Evolutionary conservation across 2,113 vertebrate genomes (phyloP), one percentile per base, ranked within the genome.

Genomic region (Calonectris borealis): DNA sequence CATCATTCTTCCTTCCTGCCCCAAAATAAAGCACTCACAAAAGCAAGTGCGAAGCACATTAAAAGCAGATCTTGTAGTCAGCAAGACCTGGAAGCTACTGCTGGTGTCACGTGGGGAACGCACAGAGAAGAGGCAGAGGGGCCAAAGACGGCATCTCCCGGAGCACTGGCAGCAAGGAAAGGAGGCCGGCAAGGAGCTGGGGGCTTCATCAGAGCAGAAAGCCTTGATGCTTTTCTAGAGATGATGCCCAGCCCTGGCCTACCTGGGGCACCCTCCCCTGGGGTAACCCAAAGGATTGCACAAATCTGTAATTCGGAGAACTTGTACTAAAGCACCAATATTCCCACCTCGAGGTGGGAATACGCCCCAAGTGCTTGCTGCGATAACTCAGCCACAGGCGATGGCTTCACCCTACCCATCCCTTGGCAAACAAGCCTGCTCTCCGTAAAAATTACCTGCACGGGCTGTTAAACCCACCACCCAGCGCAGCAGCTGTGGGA

Each of bases 241-340:
- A 52, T 31, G 46, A 58, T 0, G 1, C 22, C 16, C 32, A 36
- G 5, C 13, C 32, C 36, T 18, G 26, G 52, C 15, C 38, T 17
- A 13, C 46, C 64, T 21, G 32, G 31, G 71, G 34, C 51, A 58
- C 31, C 51, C 25, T 65, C 10, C 57, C 36, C 22, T 16, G 27
- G 75, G 29, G 52, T 34, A 34, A 68, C 19, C 26, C 70, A 42
- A 62, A 34, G 36, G 42, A 62, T 16, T 68, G 48, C 84, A 72
- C 9, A 1, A 19, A 51, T 16, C 51, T 49, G 16, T 25, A 34
- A 48, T 80, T 49, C 25, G 8, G 57, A 80, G 40, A 61, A 51
- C 7, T 11, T n/a, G 10, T 32, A 54, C 26, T 19, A 83, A 54
- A 46, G 82, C 86, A 70, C n/a, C 55, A 8, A 36, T 17, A 54